These are phyloP conservation scores for Pelodytes ibericus DNA, from an alignment of 2,797 vertebrate species.

Conservation along the genomic window DNA sequence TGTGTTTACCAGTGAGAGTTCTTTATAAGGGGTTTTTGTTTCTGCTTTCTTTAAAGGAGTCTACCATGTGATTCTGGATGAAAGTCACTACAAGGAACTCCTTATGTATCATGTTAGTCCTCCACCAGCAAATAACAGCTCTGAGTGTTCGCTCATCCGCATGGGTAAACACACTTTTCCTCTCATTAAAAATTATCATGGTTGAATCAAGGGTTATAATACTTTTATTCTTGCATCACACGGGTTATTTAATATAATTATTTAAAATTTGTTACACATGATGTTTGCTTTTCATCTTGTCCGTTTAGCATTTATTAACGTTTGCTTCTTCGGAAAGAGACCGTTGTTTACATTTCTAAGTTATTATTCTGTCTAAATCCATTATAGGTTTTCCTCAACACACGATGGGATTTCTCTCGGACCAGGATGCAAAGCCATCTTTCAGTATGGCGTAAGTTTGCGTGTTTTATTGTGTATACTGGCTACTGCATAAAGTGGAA, in stretches of 20 bases:
- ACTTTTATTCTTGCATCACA: no score
- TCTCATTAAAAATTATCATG: no score
- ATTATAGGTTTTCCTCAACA: conserved; percentile 92
- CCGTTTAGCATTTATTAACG: background rate
- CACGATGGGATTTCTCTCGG: conserved; percentile 76
- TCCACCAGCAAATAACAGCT: conserved; percentile 86
- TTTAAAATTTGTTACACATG: background rate
- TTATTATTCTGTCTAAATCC: conserved; percentile 56
- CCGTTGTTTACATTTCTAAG: background rate
- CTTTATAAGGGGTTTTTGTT: conserved; percentile 4
- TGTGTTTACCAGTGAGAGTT: no score
- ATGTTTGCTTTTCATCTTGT: background rate
- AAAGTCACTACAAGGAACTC: conserved; percentile 92
- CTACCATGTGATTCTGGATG: conserved; percentile 94
- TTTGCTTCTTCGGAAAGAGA: no score
- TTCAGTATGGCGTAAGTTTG: conserved; percentile 96
- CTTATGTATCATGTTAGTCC: conserved; percentile 90
- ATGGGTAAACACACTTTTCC: conserved; percentile 81
- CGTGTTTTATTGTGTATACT: conserved; percentile 7
- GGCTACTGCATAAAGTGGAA: no score
- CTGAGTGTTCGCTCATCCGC: conserved; percentile 94
- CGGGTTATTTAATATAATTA: background rate
- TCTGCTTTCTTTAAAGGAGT: conserved; percentile 65
- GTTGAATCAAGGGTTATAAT: no score
- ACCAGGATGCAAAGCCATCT: conserved; percentile 91